Conservation (phyloP, 1,140 invertebrate species). For the Eufriesea mexicana region DNA sequence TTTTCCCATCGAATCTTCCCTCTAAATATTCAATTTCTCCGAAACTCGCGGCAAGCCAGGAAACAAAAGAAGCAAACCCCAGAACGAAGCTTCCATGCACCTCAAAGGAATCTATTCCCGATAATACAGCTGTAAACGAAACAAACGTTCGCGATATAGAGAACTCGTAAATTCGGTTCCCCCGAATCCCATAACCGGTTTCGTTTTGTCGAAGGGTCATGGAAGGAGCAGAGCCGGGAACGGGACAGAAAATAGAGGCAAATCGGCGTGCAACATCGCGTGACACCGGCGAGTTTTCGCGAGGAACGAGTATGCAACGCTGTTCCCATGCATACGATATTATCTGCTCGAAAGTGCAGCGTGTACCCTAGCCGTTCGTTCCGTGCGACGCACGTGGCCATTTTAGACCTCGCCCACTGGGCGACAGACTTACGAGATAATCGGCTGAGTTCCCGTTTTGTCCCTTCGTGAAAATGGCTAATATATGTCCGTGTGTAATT, state of each 20-base stretch:
- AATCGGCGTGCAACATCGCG: constrained; percentile 49
- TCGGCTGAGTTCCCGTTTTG: not conserved
- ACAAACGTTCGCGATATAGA: not conserved
- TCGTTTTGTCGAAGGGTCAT: not conserved
- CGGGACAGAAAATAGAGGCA: not conserved
- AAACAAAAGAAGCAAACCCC: too few relatives aligned
- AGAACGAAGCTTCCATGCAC: too few relatives aligned
- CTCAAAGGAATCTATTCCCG: not conserved
- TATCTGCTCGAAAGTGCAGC: constrained; percentile 35
- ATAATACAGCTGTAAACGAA: not conserved
- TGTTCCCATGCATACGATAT: constrained; percentile 50
- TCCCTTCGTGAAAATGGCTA: not conserved
- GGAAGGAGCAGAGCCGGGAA: not conserved
- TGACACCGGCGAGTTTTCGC: constrained; percentile 40
- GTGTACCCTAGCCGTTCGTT: not conserved
- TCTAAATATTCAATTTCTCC: too few relatives aligned
- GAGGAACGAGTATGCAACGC: not conserved
- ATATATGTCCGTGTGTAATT: not conserved
- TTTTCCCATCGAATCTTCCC: too few relatives aligned
- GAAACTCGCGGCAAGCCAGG: too few relatives aligned
- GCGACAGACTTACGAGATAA: not conserved
- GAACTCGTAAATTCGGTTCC: not conserved
- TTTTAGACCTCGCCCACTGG: not conserved
- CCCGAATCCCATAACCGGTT: not conserved
- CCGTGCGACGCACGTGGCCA: constrained; percentile 1